A percentile compares a stretch with the other conserved stretches of the same genome.
Conservation (phyloP, 2,113 vertebrate genomes). For the Bathybates hornii region DNA sequence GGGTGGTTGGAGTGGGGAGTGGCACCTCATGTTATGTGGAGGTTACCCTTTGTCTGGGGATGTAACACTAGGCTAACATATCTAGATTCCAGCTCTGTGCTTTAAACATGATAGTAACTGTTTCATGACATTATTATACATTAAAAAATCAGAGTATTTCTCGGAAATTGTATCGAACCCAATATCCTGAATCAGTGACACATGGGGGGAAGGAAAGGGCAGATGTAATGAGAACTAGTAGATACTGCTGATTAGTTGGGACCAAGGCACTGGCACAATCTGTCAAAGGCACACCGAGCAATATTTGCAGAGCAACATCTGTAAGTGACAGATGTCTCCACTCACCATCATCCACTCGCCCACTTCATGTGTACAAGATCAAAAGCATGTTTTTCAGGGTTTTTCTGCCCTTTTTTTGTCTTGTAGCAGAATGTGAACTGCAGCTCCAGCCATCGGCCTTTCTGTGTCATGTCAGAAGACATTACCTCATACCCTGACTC, state of each 20-base stretch:
- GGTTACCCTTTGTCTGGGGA: not conserved
- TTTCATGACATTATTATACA: not conserved
- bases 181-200: not conserved
- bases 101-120: not conserved
- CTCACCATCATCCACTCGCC: not conserved
- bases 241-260: not conserved
- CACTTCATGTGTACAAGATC: not conserved
- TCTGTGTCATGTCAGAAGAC: slow-evolving; percentile 27
- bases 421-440: not conserved
- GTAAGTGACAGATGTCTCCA: slow-evolving; percentile 32
- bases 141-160: not conserved
- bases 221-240: not conserved
- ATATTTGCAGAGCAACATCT: slow-evolving; percentile 11
- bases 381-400: not conserved
- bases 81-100: not conserved
- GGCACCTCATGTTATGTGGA: not conserved
- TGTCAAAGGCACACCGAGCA: slow-evolving; percentile 5
- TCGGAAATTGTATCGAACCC: fast-evolving
- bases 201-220: not conserved
- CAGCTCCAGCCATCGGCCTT: slow-evolving; percentile 18
- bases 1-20: not conserved
- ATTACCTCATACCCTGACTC: slow-evolving; percentile 38
- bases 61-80: not conserved
- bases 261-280: not conserved
- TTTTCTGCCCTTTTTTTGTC: not conserved